Conservation (phyloP, 2,888 invertebrate genomes). For the Panopea generosa region DNA sequence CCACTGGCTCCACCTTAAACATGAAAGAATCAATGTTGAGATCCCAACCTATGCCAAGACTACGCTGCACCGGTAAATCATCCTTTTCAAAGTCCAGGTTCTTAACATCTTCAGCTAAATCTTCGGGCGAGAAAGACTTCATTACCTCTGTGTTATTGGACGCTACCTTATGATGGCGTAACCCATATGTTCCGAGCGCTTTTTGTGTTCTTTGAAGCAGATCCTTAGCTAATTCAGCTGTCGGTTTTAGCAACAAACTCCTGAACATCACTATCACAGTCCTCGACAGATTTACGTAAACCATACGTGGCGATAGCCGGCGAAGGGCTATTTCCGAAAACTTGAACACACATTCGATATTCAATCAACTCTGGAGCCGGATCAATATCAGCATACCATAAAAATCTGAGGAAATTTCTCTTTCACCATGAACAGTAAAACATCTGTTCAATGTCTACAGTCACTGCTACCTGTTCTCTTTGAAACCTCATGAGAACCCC, state of each 20-base stretch:
- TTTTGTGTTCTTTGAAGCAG: constrained; percentile 20
- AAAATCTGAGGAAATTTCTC: constrained; percentile 45
- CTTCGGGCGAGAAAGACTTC: too few species aligned
- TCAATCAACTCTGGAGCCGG: constrained; percentile 5
- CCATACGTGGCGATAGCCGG: background rate
- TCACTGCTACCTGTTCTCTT: constrained; percentile 29
- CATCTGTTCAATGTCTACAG: constrained; percentile 2
- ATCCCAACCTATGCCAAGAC: constrained; percentile 13
- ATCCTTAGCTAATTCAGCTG: constrained; percentile 19
- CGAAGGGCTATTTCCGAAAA: too few species aligned
- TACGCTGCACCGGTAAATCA: background rate
- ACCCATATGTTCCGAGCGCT: background rate
- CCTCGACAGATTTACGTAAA: background rate
- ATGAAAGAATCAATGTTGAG: constrained; percentile 10
- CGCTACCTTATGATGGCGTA: constrained; percentile 17
- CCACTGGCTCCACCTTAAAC: too few species aligned
- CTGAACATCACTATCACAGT: too few species aligned
- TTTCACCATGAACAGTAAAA: constrained; percentile 43
- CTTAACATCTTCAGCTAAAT: too few species aligned
- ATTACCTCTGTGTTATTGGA: constrained; percentile 4
- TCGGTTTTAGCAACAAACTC: background rate
- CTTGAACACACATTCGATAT: constrained; percentile 44
- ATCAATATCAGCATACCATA: constrained; percentile 37
- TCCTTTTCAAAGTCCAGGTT: too few species aligned
- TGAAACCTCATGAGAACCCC: constrained; percentile 54